A percentile compares a stretch with the other conserved stretches of the same genome.
Evolutionary conservation across 1,140 invertebrate genomes (phyloP).

Genomic region (Solenopsis invicta): DNA sequence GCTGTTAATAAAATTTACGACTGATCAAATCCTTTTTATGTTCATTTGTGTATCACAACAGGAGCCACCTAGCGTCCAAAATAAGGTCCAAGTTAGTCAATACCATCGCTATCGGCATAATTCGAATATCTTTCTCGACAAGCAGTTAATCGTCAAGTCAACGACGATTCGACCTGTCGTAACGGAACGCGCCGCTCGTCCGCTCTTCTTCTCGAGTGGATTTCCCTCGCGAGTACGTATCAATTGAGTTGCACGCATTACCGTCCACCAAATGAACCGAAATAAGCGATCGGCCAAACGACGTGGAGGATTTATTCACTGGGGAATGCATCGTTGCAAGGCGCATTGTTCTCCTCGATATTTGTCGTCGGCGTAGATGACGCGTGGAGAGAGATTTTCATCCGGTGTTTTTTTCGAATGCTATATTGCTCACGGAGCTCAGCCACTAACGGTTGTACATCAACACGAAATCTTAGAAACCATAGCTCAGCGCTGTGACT

Average conservation of each 20-base stretch:
- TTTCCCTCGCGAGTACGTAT: conserved; percentile 18
- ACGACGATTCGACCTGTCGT: conserved; percentile 16
- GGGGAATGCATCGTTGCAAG: conserved; percentile 24
- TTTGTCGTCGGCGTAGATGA: background rate
- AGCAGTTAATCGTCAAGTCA: background rate
- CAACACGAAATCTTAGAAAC: conserved; percentile 85
- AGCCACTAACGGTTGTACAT: conserved; percentile 84
- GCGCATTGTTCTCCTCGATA: background rate
- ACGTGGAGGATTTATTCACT: conserved; percentile 17
- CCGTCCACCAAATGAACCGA: conserved; percentile 20
- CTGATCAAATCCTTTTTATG: conserved; percentile 48
- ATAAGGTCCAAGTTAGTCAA: conserved; percentile 32
- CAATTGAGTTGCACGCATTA: conserved; percentile 28
- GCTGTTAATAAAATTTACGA: conserved; percentile 12
- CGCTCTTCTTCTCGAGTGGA: background rate
- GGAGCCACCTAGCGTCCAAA: conserved; percentile 5
- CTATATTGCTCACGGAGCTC: conserved; percentile 83
- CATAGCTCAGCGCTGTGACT: conserved; percentile 79
- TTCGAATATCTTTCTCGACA: background rate
- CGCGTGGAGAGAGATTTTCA: background rate
- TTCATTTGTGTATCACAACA: conserved; percentile 30
- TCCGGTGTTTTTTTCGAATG: conserved; percentile 34
- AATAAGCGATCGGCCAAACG: conserved; percentile 7
- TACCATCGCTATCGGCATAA: conserved; percentile 26
- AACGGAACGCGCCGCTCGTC: background rate